Percentiles rank a stretch among this genome's conserved stretches.
phyloP scores from a whole-genome alignment of 2,888 invertebrate genomes.

The Pyrocoelia pectoralis region DNA sequence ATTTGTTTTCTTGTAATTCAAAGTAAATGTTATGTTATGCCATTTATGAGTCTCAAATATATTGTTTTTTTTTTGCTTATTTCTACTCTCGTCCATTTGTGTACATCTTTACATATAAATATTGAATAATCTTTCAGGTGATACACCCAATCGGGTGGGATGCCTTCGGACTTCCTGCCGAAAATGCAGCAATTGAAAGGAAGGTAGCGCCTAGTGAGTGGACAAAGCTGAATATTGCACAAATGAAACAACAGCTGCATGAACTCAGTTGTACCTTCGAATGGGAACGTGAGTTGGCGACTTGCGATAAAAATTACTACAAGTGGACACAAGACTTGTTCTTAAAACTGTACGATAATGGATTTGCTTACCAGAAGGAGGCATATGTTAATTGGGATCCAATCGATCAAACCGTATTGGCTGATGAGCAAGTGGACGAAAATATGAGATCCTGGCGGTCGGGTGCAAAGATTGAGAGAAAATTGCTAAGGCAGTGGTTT shows the following conservation, averaged over 20 bases:
- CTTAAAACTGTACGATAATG: constrained; percentile 83
- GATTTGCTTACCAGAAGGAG: constrained; percentile 86
- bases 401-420: constrained; percentile 94
- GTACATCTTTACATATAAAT: constrained; percentile 4
- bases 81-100: not conserved
- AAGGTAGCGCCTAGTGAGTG: constrained; percentile 83
- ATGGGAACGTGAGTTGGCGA: constrained; percentile 90
- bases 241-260: constrained; percentile 83
- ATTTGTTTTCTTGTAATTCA: too few species aligned
- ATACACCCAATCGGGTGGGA: constrained; percentile 99
- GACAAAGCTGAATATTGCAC: constrained; percentile 84
- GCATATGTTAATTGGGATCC: constrained; percentile 99
- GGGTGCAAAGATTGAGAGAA: constrained; percentile 92
- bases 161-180: constrained; percentile 98
- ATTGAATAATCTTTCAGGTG: constrained; percentile 47
- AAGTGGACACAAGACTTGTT: constrained; percentile 97
- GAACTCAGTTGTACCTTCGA: constrained; percentile 87
- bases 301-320: constrained; percentile 89
- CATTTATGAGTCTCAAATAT: too few species aligned
- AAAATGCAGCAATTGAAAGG: constrained; percentile 95
- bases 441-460: constrained; percentile 95
- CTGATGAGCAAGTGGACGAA: constrained; percentile 96
- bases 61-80: too few species aligned
- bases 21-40: too few species aligned
- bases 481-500: constrained; percentile 93